Conservation (phyloP, 2,888 invertebrate genomes). For the Terebella lapidaria region DNA sequence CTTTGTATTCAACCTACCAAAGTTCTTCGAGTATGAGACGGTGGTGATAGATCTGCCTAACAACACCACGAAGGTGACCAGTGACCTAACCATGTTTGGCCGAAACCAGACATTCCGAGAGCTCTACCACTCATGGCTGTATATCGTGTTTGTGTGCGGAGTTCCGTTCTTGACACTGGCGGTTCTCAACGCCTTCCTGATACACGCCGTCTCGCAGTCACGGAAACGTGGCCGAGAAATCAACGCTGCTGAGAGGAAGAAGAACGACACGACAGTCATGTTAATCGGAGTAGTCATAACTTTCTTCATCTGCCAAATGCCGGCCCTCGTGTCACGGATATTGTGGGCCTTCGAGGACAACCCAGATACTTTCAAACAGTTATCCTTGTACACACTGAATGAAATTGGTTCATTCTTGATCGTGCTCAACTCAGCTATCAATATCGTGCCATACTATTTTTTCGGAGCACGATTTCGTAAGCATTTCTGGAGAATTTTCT, state of each 20-base stretch:
- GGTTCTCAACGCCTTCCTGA: constrained; percentile 48
- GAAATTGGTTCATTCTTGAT: constrained; percentile 51
- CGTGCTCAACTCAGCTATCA: constrained; percentile 50
- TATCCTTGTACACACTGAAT: constrained; percentile 39
- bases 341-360: constrained; percentile 43
- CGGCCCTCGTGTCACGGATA: constrained; percentile 49
- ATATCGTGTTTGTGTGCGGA: constrained; percentile 48
- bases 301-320: constrained; percentile 52
- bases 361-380: constrained; percentile 12
- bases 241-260: constrained; percentile 43
- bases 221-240: constrained; percentile 40
- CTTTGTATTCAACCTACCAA: constrained; percentile 45
- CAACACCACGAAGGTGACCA: constrained; percentile 8
- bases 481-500: constrained; percentile 47
- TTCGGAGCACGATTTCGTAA: constrained; percentile 49
- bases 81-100: constrained; percentile 37
- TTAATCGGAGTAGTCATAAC: constrained; percentile 51
- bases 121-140: constrained; percentile 48
- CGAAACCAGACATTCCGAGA: constrained; percentile 28
- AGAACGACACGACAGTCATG: constrained; percentile 53
- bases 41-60: constrained; percentile 20
- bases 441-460: constrained; percentile 53
- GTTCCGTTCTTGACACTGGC: constrained; percentile 49
- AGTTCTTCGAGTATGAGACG: constrained; percentile 47
- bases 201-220: constrained; percentile 46